Evolutionary conservation across 2,113 vertebrate species (phyloP), one percentile per base, ranked within the genome.

Genomic region (Nematolebias whitei): DNA sequence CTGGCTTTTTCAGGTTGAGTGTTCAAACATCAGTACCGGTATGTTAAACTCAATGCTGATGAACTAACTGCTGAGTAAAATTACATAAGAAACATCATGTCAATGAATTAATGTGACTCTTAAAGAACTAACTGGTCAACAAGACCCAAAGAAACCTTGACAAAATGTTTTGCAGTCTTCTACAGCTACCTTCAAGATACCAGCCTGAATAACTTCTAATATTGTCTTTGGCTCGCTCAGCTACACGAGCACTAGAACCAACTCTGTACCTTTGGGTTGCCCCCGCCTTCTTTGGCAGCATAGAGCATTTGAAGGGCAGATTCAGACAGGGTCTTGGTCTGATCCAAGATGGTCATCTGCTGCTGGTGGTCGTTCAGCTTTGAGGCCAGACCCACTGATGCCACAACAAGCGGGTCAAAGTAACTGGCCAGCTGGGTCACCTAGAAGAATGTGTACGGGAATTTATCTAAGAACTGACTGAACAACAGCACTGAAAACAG

Each of bases 261-360:
- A 26, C 11, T 74, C 6, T 2, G 0, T 91, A 98, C 98, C 96
- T 99, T 99, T 56, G 96, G 98, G 82, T 99, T 99, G 47, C 98
- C 98, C 1, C 98, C 98, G 0, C 97, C 98, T 88, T 99, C 98
- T 79, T 99, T 99, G 76, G 97, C 97, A 2, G 98, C 97, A 0
- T 99, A 99, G 4, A 99, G 84, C 96, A 98, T 99, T 91, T 99
- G 98, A 26, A 99, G 85, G 19, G 98, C 95, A 12, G 98, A 99
- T 68, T 99, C 98, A 0, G 97, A 96, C 1, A 99, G 91, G 0
- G 98, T 99, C 88, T 99, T 99, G 70, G 95, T 99, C 91, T 99
- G 98, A 90, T 99, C 98, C 82, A 99, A 56, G 61, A 99, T 93
- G 0, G 94, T 98, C 96, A 99, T 98, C 87, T 99, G 97, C 49